Conservation (phyloP, 2,888 invertebrate genomes). For the Entomobrya proxima region DNA sequence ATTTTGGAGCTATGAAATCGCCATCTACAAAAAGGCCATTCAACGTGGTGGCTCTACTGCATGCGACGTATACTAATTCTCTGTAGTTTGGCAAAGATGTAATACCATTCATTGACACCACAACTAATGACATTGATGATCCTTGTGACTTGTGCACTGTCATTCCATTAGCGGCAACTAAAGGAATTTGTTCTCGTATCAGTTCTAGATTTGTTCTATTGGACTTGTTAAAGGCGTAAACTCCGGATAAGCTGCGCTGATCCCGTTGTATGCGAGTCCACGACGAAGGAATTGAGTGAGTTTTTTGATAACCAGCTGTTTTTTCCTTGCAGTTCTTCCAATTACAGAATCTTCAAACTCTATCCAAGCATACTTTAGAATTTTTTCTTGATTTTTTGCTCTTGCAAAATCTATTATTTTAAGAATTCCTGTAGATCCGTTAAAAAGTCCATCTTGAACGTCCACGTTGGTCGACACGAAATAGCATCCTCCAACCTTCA, state of each 20-base stretch:
- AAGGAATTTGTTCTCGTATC: too few species aligned
- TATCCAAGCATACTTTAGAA: constrained; percentile 1
- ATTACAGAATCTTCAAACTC: constrained; percentile 11
- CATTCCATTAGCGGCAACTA: constrained; percentile 70
- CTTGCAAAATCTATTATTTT: constrained; percentile 47
- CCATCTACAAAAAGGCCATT: not conserved
- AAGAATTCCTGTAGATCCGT: constrained; percentile 52
- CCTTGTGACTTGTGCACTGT: constrained; percentile 74
- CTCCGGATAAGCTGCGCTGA: not conserved
- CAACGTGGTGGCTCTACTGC: not conserved
- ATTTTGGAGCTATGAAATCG: not conserved
- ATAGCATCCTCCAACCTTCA: too few species aligned
- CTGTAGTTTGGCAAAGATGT: not conserved
- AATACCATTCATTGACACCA: constrained; percentile 2
- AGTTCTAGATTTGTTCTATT: too few species aligned
- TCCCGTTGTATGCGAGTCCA: too few species aligned
- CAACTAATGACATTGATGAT: constrained; percentile 44
- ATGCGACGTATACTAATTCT: not conserved
- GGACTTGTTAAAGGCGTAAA: constrained; percentile 70
- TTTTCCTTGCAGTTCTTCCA: not conserved
- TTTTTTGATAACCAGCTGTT: not conserved
- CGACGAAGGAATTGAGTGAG: not conserved
- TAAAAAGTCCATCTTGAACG: constrained; percentile 37
- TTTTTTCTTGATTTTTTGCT: not conserved
- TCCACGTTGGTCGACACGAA: too few species aligned